Evolutionary conservation across 2,113 vertebrate species (phyloP).

Genomic region (Chamaetylas fuelleborni): DNA sequence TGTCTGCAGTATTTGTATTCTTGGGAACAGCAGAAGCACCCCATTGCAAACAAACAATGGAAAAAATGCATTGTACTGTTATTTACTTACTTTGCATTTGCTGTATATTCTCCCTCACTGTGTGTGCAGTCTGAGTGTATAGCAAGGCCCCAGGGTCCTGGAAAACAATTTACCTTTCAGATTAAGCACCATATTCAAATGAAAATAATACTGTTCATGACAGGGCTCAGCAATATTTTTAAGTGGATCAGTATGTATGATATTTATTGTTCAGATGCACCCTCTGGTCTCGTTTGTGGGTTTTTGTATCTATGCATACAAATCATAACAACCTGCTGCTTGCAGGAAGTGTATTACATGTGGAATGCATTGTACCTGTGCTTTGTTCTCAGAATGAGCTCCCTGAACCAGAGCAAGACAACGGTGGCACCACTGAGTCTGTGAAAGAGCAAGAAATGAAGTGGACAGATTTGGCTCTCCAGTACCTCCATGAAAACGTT

Average conservation of each 20-base stretch:
- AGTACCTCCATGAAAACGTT: conserved; percentile 93
- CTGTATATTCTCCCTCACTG: not conserved
- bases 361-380: not conserved
- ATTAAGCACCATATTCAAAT: not conserved
- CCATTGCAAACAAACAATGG: not conserved
- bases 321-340: not conserved
- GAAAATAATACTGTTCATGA: not conserved
- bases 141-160: not conserved
- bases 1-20: not conserved
- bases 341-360: not conserved
- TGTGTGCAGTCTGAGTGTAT: not conserved
- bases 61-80: not conserved
- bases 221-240: not conserved
- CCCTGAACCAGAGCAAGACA: conserved; percentile 97
- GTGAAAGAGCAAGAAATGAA: conserved; percentile 99
- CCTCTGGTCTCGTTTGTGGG: not conserved
- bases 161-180: conserved; percentile 7
- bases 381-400: conserved; percentile 86
- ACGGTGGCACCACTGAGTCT: conserved; percentile 93
- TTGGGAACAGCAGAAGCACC: not conserved
- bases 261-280: not conserved
- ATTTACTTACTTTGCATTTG: conserved; percentile 15
- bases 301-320: not conserved
- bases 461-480: conserved; percentile 94
- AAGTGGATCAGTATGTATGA: not conserved